Percentiles rank a stretch among this genome's conserved stretches.
Conservation (phyloP, 2,113 vertebrate genomes). For the Zapus hudsonius region DNA sequence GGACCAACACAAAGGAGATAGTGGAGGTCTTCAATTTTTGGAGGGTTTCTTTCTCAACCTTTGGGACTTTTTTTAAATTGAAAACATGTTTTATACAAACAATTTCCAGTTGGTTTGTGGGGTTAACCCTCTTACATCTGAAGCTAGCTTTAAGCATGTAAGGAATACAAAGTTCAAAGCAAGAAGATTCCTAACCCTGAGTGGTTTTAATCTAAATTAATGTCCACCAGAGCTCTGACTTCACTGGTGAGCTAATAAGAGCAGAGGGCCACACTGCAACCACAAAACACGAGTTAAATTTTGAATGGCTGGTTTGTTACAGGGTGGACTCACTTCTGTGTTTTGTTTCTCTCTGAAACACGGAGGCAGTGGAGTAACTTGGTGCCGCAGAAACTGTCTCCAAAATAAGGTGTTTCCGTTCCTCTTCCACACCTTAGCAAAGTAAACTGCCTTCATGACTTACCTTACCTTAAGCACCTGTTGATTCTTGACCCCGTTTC, state of each 20-base stretch:
- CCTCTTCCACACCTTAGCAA: not conserved
- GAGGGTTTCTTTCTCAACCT: not conserved
- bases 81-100: not conserved
- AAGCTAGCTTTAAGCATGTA: not conserved
- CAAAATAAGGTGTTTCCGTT: not conserved
- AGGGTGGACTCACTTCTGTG: not conserved
- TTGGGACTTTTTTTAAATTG: not conserved
- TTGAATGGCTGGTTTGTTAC: not conserved
- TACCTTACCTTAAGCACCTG: not conserved
- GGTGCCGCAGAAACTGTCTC: not conserved
- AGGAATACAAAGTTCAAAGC: not conserved
- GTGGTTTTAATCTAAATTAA: not conserved
- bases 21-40: not conserved
- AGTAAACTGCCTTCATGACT: not conserved
- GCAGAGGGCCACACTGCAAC: not conserved
- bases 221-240: not conserved
- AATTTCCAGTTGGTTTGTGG: not conserved
- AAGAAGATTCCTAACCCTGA: not conserved
- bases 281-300: not conserved
- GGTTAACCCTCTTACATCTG: not conserved
- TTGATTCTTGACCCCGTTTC: not conserved
- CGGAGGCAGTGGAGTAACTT: not conserved
- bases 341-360: conserved; percentile 50
- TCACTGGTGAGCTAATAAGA: not conserved
- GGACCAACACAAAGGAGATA: not conserved